A percentile compares a stretch with the other conserved stretches of the same genome.
These are phyloP conservation scores for Agrochola lota DNA, from an alignment of 2,888 invertebrate species.

Conservation along the genomic window DNA sequence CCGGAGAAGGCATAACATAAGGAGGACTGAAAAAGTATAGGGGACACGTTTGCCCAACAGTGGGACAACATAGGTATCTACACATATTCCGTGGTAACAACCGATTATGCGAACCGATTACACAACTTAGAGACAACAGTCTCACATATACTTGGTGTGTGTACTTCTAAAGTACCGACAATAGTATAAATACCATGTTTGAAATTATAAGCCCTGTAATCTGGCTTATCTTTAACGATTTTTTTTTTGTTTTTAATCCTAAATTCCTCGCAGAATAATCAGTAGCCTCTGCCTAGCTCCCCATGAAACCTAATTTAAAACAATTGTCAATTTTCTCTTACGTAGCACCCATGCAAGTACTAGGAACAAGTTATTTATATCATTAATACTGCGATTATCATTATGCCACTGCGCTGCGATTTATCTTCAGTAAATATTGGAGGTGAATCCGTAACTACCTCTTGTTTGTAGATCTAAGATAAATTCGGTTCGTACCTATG, in stretches of 20 bases:
- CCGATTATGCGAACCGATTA: slow-evolving; percentile 42
- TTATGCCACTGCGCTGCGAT: slow-evolving; percentile 81
- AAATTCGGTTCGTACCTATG: slow-evolving; percentile 80
- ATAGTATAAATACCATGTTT: slow-evolving; percentile 58
- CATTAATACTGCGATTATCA: slow-evolving; percentile 74
- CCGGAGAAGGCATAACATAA: neutral
- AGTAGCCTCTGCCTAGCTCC: neutral
- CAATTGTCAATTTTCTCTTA: slow-evolving; percentile 33
- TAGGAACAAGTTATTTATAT: slow-evolving; percentile 66
- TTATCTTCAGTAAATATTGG: slow-evolving; percentile 87
- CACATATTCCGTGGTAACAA: slow-evolving; percentile 26
- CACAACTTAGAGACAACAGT: slow-evolving; percentile 43
- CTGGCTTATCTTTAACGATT: slow-evolving; percentile 59
- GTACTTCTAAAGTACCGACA: slow-evolving; percentile 48
- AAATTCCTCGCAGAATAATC: slow-evolving; percentile 22
- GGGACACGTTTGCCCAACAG: neutral
- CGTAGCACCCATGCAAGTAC: slow-evolving; percentile 41
- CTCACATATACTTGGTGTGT: slow-evolving; percentile 30
- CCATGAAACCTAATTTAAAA: slow-evolving; percentile 20
- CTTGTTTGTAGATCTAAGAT: slow-evolving; percentile 83
- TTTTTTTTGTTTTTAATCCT: slow-evolving; percentile 49
- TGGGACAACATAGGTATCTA: neutral
- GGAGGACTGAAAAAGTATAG: neutral
- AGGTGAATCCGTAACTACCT: slow-evolving; percentile 84
- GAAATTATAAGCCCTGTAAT: slow-evolving; percentile 56